Percentiles rank a stretch among this genome's conserved stretches.
phyloP scores from a whole-genome alignment of 2,888 invertebrate species.

The Pachydiplax longipennis region DNA sequence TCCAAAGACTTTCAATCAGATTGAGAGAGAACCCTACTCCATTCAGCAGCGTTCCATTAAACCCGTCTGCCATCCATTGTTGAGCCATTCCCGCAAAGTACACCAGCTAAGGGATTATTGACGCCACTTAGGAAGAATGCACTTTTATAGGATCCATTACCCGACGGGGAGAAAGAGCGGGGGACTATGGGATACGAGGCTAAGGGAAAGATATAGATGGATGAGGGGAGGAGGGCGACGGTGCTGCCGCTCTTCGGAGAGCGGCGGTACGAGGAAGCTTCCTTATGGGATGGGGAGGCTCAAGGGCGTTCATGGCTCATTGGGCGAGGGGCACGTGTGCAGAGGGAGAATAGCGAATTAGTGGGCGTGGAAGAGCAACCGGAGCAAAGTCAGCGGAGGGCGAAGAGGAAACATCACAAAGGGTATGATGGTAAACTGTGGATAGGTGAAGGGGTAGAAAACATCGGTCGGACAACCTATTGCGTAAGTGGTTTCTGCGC shows the following conservation, averaged over 20 bases:
- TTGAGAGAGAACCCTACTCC: background rate
- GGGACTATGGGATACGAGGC: conserved; percentile 12
- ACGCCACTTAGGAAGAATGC: conserved; percentile 1
- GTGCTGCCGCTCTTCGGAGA: background rate
- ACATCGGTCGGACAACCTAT: background rate
- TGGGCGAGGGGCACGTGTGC: background rate
- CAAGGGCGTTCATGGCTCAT: background rate
- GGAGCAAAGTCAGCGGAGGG: background rate
- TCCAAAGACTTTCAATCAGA: background rate
- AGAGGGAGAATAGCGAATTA: background rate
- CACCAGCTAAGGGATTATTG: background rate
- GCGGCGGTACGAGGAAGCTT: background rate
- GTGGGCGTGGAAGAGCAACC: background rate
- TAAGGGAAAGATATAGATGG: background rate
- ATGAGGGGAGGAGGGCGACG: background rate
- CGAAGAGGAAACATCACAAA: background rate
- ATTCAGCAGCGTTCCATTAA: background rate
- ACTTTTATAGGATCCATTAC: conserved; percentile 44
- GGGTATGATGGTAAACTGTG: background rate
- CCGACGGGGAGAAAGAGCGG: conserved; percentile 12
- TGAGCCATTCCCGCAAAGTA: background rate
- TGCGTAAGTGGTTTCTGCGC: background rate
- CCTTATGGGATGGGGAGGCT: background rate
- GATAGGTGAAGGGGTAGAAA: background rate
- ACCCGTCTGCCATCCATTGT: background rate